Evolutionary conservation across 2,888 invertebrate species (phyloP).

Genomic region (Dexiosoma caninum): DNA sequence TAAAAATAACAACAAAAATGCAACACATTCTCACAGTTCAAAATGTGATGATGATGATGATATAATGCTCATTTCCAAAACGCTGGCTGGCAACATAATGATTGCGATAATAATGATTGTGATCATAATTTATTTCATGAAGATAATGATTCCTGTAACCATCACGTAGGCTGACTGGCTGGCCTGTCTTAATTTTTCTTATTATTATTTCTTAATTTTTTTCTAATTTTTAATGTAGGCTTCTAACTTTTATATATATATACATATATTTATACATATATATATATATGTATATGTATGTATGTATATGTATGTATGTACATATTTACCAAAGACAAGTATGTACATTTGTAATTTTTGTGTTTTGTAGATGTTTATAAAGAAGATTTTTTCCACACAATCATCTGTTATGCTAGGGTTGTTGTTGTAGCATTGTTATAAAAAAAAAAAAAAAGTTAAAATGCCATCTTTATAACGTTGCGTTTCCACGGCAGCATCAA

Average conservation of each 20-base stretch:
- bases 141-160: constrained; percentile 51
- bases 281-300: no score
- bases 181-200: neutral
- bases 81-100: neutral
- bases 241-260: constrained; percentile 16
- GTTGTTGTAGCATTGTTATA: neutral
- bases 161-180: constrained; percentile 55
- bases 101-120: constrained; percentile 8
- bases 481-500: neutral
- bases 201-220: neutral
- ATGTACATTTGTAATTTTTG: neutral
- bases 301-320: neutral
- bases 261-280: no score
- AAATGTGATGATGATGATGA: neutral
- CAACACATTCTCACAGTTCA: constrained; percentile 22
- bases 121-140: constrained; percentile 28
- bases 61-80: constrained; percentile 12
- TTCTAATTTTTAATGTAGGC: constrained; percentile 34
- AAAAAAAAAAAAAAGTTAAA: constrained; percentile 26
- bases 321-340: neutral
- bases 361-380: neutral
- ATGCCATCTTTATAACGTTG: constrained; percentile 24
- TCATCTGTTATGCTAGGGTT: neutral
- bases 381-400: constrained; percentile 54
- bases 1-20: neutral